These are phyloP conservation scores for Aurelia aurita DNA, from an alignment of 30 jellyfish, hydroid and myxozoan genomes.

Conservation along the genomic window DNA sequence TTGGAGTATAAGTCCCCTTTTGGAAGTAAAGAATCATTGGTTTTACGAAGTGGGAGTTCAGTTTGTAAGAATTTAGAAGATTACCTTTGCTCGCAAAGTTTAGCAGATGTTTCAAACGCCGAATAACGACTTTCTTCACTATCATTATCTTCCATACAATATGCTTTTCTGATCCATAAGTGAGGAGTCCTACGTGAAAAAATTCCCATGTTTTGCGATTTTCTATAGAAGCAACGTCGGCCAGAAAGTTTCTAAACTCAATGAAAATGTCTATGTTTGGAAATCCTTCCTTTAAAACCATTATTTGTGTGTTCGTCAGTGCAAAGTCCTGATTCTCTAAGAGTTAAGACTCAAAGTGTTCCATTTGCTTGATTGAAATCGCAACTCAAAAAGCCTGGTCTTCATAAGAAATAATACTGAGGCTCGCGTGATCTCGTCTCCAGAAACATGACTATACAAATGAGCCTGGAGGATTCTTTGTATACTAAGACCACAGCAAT, in stretches of 20 bases:
- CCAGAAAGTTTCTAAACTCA: slow-evolving; percentile 48
- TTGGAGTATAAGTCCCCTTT: too few species aligned
- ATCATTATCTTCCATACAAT: slow-evolving; percentile 32
- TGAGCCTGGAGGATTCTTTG: too few species aligned
- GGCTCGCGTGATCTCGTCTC: too few species aligned
- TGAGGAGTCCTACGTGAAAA: slow-evolving; percentile 5
- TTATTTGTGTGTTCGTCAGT: not conserved
- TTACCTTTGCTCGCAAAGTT: slow-evolving; percentile 7
- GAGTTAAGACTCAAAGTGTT: too few species aligned
- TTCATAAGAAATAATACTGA: too few species aligned
- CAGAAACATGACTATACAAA: too few species aligned
- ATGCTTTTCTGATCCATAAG: not conserved
- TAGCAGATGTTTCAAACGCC: slow-evolving; percentile 27
- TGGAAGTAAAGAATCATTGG: too few species aligned
- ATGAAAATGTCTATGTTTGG: slow-evolving; percentile 24
- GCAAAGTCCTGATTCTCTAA: not conserved
- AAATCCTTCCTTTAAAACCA: slow-evolving; percentile 10
- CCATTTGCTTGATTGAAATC: too few species aligned
- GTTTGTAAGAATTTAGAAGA: too few species aligned
- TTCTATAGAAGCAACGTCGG: slow-evolving; percentile 17
- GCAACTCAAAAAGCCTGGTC: too few species aligned
- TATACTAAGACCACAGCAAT: too few species aligned
- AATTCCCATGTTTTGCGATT: slow-evolving; percentile 26
- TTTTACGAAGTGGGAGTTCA: too few species aligned
- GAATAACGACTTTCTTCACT: slow-evolving; percentile 28